Conservation (phyloP, 2,113 vertebrate species). For the Galemys pyrenaicus region DNA sequence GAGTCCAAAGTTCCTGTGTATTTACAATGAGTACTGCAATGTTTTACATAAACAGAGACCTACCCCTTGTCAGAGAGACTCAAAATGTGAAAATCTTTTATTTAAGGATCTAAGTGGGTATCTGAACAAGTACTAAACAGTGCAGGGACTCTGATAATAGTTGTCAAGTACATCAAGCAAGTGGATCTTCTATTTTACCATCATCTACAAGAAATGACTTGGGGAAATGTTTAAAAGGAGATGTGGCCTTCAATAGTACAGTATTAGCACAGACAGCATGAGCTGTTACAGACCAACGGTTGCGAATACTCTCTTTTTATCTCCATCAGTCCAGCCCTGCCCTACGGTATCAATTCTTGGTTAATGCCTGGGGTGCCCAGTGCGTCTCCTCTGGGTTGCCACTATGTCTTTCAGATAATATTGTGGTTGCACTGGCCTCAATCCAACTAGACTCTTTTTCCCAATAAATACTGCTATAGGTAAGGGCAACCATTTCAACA, state of each 20-base stretch:
- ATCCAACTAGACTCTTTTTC: background rate
- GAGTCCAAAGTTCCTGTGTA: background rate
- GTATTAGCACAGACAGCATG: background rate
- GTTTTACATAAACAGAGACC: constrained; percentile 3
- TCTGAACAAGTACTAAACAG: background rate
- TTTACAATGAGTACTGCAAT: constrained; percentile 14
- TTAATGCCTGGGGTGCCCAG: background rate
- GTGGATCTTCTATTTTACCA: background rate
- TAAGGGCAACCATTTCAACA: background rate
- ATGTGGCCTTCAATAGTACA: background rate
- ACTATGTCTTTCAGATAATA: background rate
- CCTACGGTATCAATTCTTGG: background rate
- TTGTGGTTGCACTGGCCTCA: background rate
- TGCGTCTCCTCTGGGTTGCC: background rate
- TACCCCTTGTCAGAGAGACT: background rate
- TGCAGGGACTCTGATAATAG: background rate
- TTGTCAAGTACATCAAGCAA: background rate
- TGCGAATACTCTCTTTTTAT: background rate
- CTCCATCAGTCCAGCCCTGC: background rate
- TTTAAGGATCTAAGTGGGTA: background rate
- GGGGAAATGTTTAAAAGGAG: background rate
- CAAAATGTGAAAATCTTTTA: background rate
- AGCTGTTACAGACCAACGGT: background rate
- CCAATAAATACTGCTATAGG: background rate
- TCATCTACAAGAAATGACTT: background rate